These are phyloP conservation scores for Drosophila yakuba DNA, from an alignment of 1,140 invertebrate genomes.

Conservation along the genomic window DNA sequence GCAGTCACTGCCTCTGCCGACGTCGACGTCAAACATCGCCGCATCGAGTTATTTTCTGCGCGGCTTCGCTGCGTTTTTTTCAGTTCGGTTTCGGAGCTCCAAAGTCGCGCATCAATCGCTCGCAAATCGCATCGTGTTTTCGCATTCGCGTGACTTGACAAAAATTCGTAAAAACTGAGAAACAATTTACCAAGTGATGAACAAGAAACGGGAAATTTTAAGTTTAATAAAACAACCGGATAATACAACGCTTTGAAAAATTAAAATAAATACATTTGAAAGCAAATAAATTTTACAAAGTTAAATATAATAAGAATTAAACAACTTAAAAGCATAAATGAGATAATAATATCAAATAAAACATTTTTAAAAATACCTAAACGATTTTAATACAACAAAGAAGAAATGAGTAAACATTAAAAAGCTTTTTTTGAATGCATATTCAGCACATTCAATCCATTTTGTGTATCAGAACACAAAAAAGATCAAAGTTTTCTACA, in stretches of 20 bases:
- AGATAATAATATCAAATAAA: background rate
- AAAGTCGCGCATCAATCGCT: constrained; percentile 45
- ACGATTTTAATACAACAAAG: too few species aligned
- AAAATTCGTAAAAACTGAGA: constrained; percentile 51
- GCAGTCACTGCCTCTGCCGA: constrained; percentile 13
- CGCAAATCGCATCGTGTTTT: constrained; percentile 54
- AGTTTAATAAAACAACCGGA: background rate
- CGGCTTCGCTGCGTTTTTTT: constrained; percentile 66
- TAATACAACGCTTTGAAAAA: background rate
- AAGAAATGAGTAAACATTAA: too few species aligned
- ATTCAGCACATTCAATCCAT: too few species aligned
- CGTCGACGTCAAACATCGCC: constrained; percentile 32
- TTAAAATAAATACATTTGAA: background rate
- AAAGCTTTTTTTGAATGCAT: too few species aligned
- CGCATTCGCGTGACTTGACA: constrained; percentile 32
- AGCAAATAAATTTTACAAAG: background rate
- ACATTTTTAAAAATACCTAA: background rate
- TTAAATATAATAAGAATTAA: background rate
- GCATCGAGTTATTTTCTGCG: constrained; percentile 68
- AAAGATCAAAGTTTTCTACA: too few species aligned
- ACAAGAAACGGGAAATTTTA: constrained; percentile 2
- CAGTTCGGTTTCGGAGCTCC: constrained; percentile 72
- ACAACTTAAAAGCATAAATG: background rate
- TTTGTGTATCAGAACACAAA: too few species aligned
- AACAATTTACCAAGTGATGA: constrained; percentile 27